Conservation (phyloP, 2,797 vertebrate species). For the Sarcophilus harrisii region DNA sequence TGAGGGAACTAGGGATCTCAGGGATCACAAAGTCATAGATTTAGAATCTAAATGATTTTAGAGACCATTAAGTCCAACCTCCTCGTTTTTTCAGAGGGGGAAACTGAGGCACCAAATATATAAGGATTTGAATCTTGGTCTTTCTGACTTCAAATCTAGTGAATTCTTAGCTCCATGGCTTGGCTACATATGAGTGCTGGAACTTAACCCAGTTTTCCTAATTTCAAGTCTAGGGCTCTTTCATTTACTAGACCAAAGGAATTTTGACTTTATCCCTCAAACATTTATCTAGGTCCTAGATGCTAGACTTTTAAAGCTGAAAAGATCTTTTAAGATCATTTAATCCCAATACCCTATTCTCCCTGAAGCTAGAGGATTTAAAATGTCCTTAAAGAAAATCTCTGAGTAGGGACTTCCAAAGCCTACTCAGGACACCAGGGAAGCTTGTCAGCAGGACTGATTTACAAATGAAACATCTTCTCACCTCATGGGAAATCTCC, state of each 20-base stretch:
- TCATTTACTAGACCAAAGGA: neutral
- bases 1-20: neutral
- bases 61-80: neutral
- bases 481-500: conserved; percentile 96
- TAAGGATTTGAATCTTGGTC: neutral
- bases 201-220: neutral
- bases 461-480: conserved; percentile 37
- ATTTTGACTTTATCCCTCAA: neutral
- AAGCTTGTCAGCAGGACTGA: neutral
- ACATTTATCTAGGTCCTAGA: neutral
- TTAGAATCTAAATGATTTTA: neutral
- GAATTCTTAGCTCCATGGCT: neutral
- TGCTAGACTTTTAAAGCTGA: neutral
- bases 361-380: neutral
- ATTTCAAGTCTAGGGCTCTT: neutral
- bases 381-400: neutral
- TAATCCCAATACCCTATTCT: neutral
- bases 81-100: neutral
- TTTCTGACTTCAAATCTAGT: neutral
- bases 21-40: neutral
- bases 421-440: neutral
- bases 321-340: neutral
- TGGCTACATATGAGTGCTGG: neutral
- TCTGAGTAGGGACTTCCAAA: neutral
- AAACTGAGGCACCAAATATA: neutral